Evolutionary conservation across 2,113 vertebrate genomes (phyloP).

Genomic region (Cettia cetti): DNA sequence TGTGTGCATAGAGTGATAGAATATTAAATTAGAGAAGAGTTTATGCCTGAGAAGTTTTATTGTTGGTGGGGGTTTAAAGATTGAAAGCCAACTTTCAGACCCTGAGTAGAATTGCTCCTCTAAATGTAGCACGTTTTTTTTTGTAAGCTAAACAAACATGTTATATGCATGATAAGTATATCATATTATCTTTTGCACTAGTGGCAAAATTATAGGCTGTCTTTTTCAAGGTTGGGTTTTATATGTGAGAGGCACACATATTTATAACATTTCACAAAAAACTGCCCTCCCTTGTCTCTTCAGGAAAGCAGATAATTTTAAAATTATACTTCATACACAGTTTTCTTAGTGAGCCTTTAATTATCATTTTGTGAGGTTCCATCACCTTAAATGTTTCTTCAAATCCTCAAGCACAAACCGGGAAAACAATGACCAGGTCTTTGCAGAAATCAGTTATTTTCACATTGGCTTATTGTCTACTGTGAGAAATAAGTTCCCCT

Average conservation of each 20-base stretch:
- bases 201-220: neutral
- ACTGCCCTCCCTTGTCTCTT: neutral
- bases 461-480: neutral
- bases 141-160: neutral
- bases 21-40: neutral
- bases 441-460: neutral
- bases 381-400: neutral
- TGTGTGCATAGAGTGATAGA: neutral
- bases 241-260: neutral
- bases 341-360: neutral
- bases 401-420: neutral
- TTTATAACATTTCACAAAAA: neutral
- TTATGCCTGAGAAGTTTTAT: neutral
- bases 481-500: neutral
- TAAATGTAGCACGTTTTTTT: neutral
- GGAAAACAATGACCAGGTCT: neutral
- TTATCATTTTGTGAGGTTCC: neutral
- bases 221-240: neutral
- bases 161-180: neutral
- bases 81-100: neutral
- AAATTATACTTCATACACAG: neutral
- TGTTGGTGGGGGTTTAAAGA: neutral
- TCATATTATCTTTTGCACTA: neutral
- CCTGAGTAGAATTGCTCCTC: neutral
- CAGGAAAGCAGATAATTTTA: neutral